Evolutionary conservation across 1,140 invertebrate genomes (phyloP).

Genomic region (Drosophila fuyamai): DNA sequence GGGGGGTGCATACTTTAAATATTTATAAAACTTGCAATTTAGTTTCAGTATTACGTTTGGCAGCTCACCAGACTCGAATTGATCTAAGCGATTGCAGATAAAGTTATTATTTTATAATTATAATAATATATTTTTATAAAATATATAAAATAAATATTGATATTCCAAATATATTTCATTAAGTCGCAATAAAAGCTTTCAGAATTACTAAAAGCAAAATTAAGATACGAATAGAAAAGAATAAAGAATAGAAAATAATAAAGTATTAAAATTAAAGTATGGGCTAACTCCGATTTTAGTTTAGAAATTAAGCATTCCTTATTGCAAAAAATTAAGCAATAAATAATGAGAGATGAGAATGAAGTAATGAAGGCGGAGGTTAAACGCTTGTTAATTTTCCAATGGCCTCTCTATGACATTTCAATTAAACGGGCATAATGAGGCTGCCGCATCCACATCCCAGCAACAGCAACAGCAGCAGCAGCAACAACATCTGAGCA

Average conservation of each 20-base stretch:
- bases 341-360: constrained; percentile 26
- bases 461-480: not conserved
- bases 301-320: too few relatives aligned
- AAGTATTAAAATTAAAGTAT: too few relatives aligned
- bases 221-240: too few relatives aligned
- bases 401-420: constrained; percentile 61
- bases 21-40: constrained; percentile 14
- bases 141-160: not conserved
- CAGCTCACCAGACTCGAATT: not conserved
- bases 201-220: too few relatives aligned
- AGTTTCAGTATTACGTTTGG: not conserved
- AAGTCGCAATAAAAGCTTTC: too few relatives aligned
- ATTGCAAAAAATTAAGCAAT: constrained; percentile 24
- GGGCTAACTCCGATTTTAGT: too few relatives aligned
- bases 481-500: not conserved
- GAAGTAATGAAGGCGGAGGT: constrained; percentile 40
- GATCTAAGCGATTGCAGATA: not conserved
- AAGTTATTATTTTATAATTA: too few relatives aligned
- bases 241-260: too few relatives aligned
- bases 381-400: constrained; percentile 48
- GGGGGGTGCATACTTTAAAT: constrained; percentile 10
- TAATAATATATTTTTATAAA: too few relatives aligned
- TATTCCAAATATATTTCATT: too few relatives aligned
- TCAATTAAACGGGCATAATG: constrained; percentile 59
- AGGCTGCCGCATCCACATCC: constrained; percentile 15